A percentile compares a stretch with the other conserved stretches of the same genome.
Evolutionary conservation across 2,113 vertebrate species (phyloP).

Genomic region (Bubo blakistoni): DNA sequence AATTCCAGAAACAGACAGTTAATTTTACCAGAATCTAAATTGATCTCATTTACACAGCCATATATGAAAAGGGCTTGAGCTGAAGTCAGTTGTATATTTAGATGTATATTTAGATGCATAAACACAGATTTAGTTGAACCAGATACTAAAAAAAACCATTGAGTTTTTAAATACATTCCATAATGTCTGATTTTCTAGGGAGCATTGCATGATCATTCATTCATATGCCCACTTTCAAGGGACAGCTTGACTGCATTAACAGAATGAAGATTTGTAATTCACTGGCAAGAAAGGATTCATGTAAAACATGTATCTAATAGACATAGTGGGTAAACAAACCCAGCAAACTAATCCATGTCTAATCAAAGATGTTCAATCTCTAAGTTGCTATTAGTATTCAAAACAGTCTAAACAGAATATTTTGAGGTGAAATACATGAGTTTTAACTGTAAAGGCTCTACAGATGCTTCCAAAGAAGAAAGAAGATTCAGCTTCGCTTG

Average conservation of each 20-base stretch:
- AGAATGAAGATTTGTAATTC: neutral
- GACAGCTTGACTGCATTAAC: neutral
- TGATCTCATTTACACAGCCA: neutral
- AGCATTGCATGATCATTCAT: neutral
- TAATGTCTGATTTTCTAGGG: neutral
- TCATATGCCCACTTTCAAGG: neutral
- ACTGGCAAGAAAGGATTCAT: neutral
- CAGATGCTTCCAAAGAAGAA: neutral
- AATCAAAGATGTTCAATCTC: neutral
- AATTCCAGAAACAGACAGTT: neutral
- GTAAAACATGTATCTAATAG: neutral
- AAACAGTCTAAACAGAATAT: neutral
- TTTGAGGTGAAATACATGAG: accelerated
- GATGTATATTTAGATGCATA: neutral
- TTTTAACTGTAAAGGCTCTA: neutral
- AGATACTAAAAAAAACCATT: neutral
- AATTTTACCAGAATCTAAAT: neutral
- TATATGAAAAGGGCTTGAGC: neutral
- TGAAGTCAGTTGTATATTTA: neutral
- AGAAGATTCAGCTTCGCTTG: neutral
- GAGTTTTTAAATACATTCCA: neutral
- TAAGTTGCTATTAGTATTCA: neutral
- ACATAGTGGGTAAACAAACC: neutral
- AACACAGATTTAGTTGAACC: neutral
- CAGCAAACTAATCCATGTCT: neutral